These are phyloP conservation scores for Dynastes hyllus DNA, from an alignment of 2,888 invertebrate genomes.

Conservation along the genomic window DNA sequence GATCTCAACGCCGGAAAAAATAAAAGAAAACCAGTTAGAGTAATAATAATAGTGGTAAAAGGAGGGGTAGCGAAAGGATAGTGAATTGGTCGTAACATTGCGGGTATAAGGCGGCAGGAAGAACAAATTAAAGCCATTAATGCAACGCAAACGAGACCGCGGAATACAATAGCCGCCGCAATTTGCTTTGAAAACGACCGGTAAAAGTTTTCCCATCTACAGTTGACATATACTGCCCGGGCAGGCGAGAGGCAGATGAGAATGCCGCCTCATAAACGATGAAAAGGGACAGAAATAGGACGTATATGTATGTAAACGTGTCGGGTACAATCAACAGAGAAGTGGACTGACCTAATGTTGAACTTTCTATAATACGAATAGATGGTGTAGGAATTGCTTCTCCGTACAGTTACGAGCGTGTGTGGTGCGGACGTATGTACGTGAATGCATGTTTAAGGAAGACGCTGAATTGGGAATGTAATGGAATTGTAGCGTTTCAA, in stretches of 20 bases:
- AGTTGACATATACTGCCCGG: constrained; percentile 34
- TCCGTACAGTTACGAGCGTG: not conserved
- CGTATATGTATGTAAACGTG: constrained; percentile 8
- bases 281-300: constrained; percentile 11
- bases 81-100: constrained; percentile 61
- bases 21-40: constrained; percentile 26
- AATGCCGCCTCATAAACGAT: not conserved
- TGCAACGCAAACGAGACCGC: constrained; percentile 47
- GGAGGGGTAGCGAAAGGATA: constrained; percentile 12
- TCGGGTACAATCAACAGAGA: constrained; percentile 17
- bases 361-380: constrained; percentile 12
- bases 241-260: constrained; percentile 8
- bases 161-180: constrained; percentile 48
- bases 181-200: constrained; percentile 49
- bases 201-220: constrained; percentile 50
- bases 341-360: constrained; percentile 21
- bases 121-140: constrained; percentile 53
- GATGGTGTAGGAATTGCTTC: not conserved
- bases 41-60: constrained; percentile 34
- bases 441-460: not conserved
- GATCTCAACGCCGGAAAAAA: not conserved
- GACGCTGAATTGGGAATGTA: not conserved
- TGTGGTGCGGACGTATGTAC: too few relatives aligned
- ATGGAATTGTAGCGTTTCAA: not conserved
- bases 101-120: constrained; percentile 35